These are phyloP conservation scores for Tyto alba DNA, from an alignment of 2,113 vertebrate genomes.

Conservation along the genomic window DNA sequence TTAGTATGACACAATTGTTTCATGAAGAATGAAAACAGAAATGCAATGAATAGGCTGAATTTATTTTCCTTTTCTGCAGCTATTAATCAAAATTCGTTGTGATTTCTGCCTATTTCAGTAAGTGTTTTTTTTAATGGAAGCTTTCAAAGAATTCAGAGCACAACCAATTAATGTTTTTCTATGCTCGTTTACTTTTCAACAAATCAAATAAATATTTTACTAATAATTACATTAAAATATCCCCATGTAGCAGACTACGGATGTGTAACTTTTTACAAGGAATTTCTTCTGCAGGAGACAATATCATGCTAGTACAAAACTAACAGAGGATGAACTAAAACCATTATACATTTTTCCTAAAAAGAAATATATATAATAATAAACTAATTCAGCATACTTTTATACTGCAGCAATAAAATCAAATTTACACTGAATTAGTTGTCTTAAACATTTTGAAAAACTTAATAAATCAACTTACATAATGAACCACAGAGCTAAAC, in stretches of 20 bases:
- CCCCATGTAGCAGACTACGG: neutral
- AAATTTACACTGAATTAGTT: neutral
- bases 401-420: slow-evolving; percentile 36
- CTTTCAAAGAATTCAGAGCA: neutral
- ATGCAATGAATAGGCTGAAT: neutral
- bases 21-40: neutral
- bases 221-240: slow-evolving; percentile 7
- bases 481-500: neutral
- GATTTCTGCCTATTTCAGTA: neutral
- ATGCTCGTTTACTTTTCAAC: neutral
- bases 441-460: slow-evolving; percentile 24
- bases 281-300: slow-evolving; percentile 23
- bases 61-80: neutral
- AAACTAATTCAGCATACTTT: slow-evolving; percentile 26
- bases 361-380: neutral
- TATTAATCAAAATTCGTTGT: neutral
- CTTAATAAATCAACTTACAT: neutral
- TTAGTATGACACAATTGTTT: neutral
- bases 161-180: neutral
- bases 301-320: neutral
- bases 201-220: slow-evolving; percentile 4
- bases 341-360: neutral
- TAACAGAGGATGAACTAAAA: slow-evolving; percentile 15
- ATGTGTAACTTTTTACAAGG: neutral
- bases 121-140: neutral